phyloP scores from a whole-genome alignment of 2,888 invertebrate species.

The Lymantria dispar region DNA sequence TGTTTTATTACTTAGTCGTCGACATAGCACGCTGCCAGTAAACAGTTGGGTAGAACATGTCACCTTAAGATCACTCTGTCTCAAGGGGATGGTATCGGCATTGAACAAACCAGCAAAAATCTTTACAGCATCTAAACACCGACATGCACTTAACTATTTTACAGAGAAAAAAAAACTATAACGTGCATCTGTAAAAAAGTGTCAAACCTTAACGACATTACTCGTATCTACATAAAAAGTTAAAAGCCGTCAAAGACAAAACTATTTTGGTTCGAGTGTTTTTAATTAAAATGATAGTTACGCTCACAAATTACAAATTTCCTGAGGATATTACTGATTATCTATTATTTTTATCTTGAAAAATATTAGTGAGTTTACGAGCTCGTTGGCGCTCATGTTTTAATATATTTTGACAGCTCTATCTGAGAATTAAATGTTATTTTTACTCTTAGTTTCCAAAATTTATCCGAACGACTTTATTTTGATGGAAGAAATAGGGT shows the following conservation, averaged over 20 bases:
- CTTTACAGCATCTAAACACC: slow-evolving; percentile 32
- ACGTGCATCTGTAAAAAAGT: slow-evolving; percentile 60
- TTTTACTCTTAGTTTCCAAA: not conserved
- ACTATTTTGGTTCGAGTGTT: slow-evolving; percentile 53
- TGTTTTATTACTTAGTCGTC: not conserved
- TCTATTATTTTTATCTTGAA: slow-evolving; percentile 46
- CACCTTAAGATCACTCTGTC: slow-evolving; percentile 19
- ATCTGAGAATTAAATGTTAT: not conserved
- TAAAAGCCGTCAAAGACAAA: slow-evolving; percentile 41
- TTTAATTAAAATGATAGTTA: slow-evolving; percentile 63
- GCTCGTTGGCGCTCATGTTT: slow-evolving; percentile 7
- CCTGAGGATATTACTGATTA: slow-evolving; percentile 71
- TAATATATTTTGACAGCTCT: slow-evolving; percentile 22
- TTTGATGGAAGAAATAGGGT: no score
- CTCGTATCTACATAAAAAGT: slow-evolving; percentile 42
- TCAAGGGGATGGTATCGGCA: slow-evolving; percentile 24
- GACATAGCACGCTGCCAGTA: not conserved
- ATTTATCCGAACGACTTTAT: no score
- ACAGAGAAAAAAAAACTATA: slow-evolving; percentile 41
- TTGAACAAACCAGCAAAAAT: slow-evolving; percentile 15
- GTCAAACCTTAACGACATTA: slow-evolving; percentile 67
- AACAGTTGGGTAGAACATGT: slow-evolving; percentile 10
- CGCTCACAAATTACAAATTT: slow-evolving; percentile 63
- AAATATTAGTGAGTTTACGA: slow-evolving; percentile 47
- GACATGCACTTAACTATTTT: slow-evolving; percentile 58